These are phyloP conservation scores for Dromaius novaehollandiae DNA, from an alignment of 2,113 vertebrate species.

Conservation along the genomic window DNA sequence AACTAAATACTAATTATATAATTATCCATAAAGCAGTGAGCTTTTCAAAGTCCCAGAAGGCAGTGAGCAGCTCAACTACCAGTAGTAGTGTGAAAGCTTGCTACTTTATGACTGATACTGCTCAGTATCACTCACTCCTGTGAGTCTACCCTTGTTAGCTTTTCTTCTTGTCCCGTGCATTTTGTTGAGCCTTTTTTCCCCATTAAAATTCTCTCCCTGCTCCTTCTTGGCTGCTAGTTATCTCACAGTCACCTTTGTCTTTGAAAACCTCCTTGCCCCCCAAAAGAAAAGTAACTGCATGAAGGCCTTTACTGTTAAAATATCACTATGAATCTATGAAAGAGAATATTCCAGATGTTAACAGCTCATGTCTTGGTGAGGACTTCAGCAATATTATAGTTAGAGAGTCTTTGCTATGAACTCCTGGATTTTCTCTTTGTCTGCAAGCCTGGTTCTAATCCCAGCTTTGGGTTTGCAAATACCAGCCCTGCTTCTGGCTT, in stretches of 20 bases:
- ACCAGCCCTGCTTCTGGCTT: not conserved
- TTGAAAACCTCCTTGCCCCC: not conserved
- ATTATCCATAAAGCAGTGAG: not conserved
- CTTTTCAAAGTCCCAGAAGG: not conserved
- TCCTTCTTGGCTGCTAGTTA: not conserved
- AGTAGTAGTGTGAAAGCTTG: not conserved
- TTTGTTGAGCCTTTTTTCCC: not conserved
- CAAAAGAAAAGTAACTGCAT: not conserved
- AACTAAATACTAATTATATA: not conserved
- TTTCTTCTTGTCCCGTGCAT: not conserved
- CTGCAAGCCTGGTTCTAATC: slow-evolving; percentile 33
- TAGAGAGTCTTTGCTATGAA: slow-evolving; percentile 8
- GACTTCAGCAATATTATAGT: not conserved
- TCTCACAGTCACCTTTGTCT: not conserved
- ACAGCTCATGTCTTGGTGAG: not conserved
- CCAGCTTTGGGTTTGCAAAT: slow-evolving; percentile 4
- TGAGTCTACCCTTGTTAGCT: not conserved
- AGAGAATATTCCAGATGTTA: not conserved
- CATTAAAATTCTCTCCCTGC: not conserved
- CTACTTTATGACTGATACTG: not conserved
- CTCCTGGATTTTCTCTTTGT: slow-evolving; percentile 28
- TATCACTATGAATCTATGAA: not conserved
- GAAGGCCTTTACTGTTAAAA: not conserved
- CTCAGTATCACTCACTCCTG: not conserved
- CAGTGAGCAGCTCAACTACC: not conserved